Evolutionary conservation across 2,888 invertebrate species (phyloP).

Genomic region (Sympetrum striolatum): DNA sequence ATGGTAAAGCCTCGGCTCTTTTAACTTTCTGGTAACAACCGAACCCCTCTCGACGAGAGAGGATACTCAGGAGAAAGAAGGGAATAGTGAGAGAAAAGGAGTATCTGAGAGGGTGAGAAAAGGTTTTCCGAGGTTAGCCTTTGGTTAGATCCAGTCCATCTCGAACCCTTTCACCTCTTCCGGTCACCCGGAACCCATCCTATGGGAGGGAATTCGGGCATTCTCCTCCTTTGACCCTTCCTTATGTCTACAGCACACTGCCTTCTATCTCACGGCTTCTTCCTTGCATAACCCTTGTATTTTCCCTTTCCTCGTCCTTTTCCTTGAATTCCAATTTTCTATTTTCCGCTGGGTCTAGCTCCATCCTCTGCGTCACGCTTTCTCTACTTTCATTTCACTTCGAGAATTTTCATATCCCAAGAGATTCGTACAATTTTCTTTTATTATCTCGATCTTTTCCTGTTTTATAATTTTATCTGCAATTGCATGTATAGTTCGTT

Average conservation of each 20-base stretch:
- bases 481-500: too few relatives aligned
- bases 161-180: slow-evolving; percentile 16
- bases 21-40: neutral
- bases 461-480: too few relatives aligned
- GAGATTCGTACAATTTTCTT: too few relatives aligned
- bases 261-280: neutral
- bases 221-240: neutral
- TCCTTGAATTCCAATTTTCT: neutral
- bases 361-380: neutral
- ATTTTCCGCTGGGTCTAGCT: neutral
- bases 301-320: neutral
- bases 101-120: neutral
- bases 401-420: too few relatives aligned
- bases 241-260: neutral
- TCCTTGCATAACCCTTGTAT: neutral
- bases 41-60: neutral
- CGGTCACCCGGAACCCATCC: slow-evolving; percentile 27
- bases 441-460: too few relatives aligned
- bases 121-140: neutral
- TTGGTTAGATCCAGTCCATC: slow-evolving; percentile 1
- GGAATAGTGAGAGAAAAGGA: neutral
- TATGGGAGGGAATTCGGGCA: neutral
- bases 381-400: neutral
- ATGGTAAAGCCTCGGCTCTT: neutral
- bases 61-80: too few relatives aligned